Evolutionary conservation across 2,797 vertebrate genomes (phyloP).

Genomic region (Aulostomus chinensis): DNA sequence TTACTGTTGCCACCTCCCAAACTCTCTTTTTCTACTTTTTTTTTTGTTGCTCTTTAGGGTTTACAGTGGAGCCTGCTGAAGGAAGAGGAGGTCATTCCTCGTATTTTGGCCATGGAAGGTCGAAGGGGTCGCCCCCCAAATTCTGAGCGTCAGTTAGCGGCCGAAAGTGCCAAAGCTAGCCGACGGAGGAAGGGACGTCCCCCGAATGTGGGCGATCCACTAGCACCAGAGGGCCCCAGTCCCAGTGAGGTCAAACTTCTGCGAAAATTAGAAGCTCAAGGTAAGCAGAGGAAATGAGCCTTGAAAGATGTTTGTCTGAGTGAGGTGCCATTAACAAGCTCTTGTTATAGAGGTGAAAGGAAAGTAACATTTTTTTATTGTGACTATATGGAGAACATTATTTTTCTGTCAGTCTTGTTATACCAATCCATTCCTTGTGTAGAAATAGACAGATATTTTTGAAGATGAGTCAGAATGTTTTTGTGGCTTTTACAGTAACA

Average conservation of each 20-base stretch:
- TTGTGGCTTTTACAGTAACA: constrained; percentile 9
- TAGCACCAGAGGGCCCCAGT: constrained; percentile 84
- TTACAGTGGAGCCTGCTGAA: constrained; percentile 97
- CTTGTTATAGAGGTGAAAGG: too few species aligned
- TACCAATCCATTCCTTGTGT: not conserved
- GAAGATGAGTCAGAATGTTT: not conserved
- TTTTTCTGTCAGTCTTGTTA: constrained; percentile 3
- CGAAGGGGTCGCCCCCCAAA: constrained; percentile 90
- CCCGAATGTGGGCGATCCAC: constrained; percentile 87
- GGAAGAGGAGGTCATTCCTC: constrained; percentile 93
- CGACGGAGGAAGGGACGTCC: constrained; percentile 93
- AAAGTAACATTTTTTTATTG: too few species aligned
- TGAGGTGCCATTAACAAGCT: too few species aligned
- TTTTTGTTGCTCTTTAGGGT: constrained; percentile 78
- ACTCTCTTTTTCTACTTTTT: constrained; percentile 12
- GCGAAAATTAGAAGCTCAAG: constrained; percentile 97
- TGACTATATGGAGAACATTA: not conserved
- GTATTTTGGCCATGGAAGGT: constrained; percentile 94
- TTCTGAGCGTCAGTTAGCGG: constrained; percentile 83
- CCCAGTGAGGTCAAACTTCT: constrained; percentile 90
- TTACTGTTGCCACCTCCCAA: not conserved
- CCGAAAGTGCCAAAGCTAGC: constrained; percentile 78
- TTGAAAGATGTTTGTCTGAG: too few species aligned
- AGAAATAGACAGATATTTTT: constrained; percentile 13
- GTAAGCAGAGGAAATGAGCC: constrained; percentile 72